Evolutionary conservation across 2,888 invertebrate genomes (phyloP).

Genomic region (Macaria liturata): DNA sequence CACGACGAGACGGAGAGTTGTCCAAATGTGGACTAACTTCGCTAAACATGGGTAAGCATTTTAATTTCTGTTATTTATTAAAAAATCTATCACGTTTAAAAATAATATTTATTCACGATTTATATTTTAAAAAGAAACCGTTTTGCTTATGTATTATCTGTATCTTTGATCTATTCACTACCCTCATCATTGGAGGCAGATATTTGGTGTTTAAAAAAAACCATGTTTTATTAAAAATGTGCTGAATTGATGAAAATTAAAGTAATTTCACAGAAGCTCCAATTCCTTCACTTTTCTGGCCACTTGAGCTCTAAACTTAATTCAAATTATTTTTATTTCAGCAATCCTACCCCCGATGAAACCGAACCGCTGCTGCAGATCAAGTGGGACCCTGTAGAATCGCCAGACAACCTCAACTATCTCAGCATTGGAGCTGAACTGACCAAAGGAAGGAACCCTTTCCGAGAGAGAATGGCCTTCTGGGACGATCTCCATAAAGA

Average conservation of each 20-base stretch:
- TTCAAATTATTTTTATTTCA: constrained; percentile 42
- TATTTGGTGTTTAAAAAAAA: not conserved
- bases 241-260: too few relatives aligned
- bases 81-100: too few relatives aligned
- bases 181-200: too few relatives aligned
- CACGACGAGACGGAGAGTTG: constrained; percentile 59
- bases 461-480: constrained; percentile 69
- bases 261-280: too few relatives aligned
- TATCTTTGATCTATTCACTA: too few relatives aligned
- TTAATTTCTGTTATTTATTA: not conserved
- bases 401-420: constrained; percentile 63
- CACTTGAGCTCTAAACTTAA: too few relatives aligned
- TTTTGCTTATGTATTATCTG: too few relatives aligned
- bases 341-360: constrained; percentile 71
- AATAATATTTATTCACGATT: too few relatives aligned
- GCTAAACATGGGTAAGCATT: constrained; percentile 72
- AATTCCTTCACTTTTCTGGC: too few relatives aligned
- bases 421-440: constrained; percentile 69
- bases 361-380: constrained; percentile 66
- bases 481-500: constrained; percentile 71
- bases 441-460: constrained; percentile 71
- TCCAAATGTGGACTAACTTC: constrained; percentile 79
- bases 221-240: not conserved
- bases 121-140: too few relatives aligned
- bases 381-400: constrained; percentile 69